These are phyloP conservation scores for Hemiscyllium ocellatum DNA, from an alignment of 2,113 vertebrate genomes.

Conservation along the genomic window DNA sequence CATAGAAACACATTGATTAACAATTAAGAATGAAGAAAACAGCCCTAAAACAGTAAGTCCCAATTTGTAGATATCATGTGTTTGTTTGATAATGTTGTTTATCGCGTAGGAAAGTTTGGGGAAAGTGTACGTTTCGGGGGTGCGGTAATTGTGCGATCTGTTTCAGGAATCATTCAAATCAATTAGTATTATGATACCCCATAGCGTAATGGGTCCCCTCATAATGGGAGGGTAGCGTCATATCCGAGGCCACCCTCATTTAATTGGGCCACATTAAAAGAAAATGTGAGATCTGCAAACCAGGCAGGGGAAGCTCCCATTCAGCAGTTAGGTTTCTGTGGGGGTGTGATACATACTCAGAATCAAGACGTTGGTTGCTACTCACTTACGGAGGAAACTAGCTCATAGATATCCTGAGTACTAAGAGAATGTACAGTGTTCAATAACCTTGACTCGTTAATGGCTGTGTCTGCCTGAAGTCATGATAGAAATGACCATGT, in stretches of 20 bases:
- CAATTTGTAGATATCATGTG: not conserved
- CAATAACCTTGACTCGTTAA: not conserved
- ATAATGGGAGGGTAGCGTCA: not conserved
- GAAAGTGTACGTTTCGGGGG: too few relatives aligned
- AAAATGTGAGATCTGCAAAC: not conserved
- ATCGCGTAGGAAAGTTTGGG: not conserved
- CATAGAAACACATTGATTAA: not conserved
- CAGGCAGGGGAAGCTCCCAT: not conserved
- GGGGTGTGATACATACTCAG: not conserved
- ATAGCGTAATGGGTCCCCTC: constrained; percentile 25
- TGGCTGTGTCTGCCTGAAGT: not conserved
- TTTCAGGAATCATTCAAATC: not conserved
- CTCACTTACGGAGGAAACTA: not conserved
- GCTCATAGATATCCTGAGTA: not conserved
- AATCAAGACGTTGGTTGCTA: not conserved
- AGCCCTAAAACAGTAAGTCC: not conserved
- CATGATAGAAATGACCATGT: not conserved
- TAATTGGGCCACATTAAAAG: not conserved
- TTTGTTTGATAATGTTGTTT: not conserved
- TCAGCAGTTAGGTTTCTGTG: not conserved
- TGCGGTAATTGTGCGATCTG: not conserved
- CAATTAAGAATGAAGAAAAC: not conserved
- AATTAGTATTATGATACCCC: not conserved
- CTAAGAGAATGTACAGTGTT: not conserved
- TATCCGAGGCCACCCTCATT: not conserved